Evolutionary conservation across 37 sponge, comb jelly and placozoan genomes (phyloP), one percentile per base, ranked within the genome.

Genomic region (Corticium candelabrum): DNA sequence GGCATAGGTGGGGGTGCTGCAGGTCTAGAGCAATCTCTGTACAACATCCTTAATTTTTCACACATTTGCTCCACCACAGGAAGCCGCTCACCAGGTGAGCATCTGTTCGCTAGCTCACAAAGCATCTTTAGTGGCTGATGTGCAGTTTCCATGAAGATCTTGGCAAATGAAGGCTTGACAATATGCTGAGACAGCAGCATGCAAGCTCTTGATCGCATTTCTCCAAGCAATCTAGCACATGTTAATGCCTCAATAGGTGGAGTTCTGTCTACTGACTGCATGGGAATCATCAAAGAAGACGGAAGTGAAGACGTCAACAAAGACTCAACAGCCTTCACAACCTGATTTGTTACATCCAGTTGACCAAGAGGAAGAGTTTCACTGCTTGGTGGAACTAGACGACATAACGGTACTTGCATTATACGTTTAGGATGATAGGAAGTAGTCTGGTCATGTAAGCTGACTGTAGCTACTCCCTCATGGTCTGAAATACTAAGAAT

Each of bases 1-100:
- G 67, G 75, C 71, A 78, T 67, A 2, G 76, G 37, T 2, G 79
- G 84, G 2, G 97, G 91, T 29, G 97, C 87, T n/a, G 90, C 81
- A 5, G 97, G 97, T 40, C 94, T 68, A 34, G 90, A 82, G 67
- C 90, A 88, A 82, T 96, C 97, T 40, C 94, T 41, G 67, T 96
- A 96, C 82, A 96, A 69, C 97, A 96, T 96, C 77, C 97, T 81
- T 39, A 96, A 84, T 33, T 84, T 78, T 69, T 76, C 81, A 80
- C 94, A 92, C 75, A 87, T 85, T 2, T 77, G 35, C 79, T 93
- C 94, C 37, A 90, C 76, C 57, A 93, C 87, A 15, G 89, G 77
- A 68, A 92, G 40, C 37, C 93, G 74, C n/a, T 83, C 68, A 1
- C 83, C 87, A 79, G 76, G 33, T 36, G 1, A 2, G 77, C 38